A percentile compares a stretch with the other conserved stretches of the same genome.
phyloP scores from a whole-genome alignment of 2,113 vertebrate genomes.

The Aleadryas rufinucha region DNA sequence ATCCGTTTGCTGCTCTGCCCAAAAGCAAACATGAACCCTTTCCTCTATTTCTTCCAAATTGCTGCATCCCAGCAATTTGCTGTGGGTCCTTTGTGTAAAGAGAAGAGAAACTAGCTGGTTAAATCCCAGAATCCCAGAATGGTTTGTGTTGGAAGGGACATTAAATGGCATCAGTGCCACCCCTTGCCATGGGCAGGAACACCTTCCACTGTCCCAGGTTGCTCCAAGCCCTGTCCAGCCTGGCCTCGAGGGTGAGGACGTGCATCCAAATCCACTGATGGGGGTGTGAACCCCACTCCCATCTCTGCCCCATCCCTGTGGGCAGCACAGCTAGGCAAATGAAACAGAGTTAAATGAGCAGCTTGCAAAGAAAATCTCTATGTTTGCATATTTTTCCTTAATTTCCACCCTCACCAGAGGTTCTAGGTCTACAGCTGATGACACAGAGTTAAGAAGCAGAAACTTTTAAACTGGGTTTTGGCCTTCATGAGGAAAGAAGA shows the following conservation, averaged over 20 bases:
- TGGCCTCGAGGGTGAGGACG: not conserved
- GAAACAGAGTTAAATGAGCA: not conserved
- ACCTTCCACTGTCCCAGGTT: not conserved
- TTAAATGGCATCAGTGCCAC: not conserved
- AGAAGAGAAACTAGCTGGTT: not conserved
- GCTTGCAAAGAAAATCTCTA: not conserved
- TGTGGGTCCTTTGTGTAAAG: not conserved
- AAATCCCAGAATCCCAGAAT: not conserved
- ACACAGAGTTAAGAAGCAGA: not conserved
- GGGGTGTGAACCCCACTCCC: not conserved
- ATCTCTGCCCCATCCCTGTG: not conserved
- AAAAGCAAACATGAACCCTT: not conserved
- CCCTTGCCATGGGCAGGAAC: not conserved
- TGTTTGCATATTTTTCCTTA: not conserved
- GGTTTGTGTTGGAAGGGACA: too few species aligned
- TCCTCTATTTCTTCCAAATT: not conserved
- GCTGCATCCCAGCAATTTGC: not conserved
- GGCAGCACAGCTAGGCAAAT: not conserved
- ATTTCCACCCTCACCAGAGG: not conserved
- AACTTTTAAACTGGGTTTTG: not conserved
- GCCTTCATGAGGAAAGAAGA: not conserved
- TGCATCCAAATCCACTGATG: not conserved
- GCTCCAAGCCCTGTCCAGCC: not conserved
- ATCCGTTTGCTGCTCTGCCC: not conserved
- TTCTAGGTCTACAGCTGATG: not conserved